phyloP scores from a whole-genome alignment of 2,888 invertebrate genomes.

The Eristalis arbustorum region DNA sequence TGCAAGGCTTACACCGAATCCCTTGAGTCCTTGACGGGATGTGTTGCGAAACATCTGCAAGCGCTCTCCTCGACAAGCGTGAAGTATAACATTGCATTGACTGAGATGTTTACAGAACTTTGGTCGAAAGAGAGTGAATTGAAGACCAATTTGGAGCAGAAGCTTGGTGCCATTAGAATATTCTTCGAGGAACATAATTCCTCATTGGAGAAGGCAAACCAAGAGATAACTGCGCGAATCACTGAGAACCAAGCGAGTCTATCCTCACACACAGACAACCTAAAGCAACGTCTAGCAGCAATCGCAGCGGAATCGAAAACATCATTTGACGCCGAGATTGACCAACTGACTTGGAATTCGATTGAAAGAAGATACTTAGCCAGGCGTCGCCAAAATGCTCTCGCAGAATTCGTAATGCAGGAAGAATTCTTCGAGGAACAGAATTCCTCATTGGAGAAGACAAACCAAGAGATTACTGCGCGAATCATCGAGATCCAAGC shows the following conservation, averaged over 20 bases:
- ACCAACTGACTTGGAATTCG: conserved; percentile 71
- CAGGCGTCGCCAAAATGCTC: conserved; percentile 71
- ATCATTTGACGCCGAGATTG: conserved; percentile 54
- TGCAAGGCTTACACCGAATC: conserved; percentile 72
- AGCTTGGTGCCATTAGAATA: conserved; percentile 71
- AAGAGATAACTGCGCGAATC: conserved; percentile 71
- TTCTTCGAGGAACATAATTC: conserved; percentile 74
- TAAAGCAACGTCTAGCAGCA: conserved; percentile 71
- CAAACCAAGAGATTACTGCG: conserved; percentile 72
- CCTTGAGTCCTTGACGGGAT: conserved; percentile 68
- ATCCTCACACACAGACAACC: conserved; percentile 71
- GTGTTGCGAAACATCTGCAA: conserved; percentile 72
- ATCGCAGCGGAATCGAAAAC: conserved; percentile 58
- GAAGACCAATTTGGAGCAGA: conserved; percentile 72
- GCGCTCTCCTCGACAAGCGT: conserved; percentile 68
- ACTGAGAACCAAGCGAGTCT: conserved; percentile 64
- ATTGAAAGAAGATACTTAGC: conserved; percentile 72
- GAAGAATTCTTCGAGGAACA: conserved; percentile 75
- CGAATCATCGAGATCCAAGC: conserved; percentile 68
- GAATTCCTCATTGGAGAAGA: conserved; percentile 70
- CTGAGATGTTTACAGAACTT: conserved; percentile 73
- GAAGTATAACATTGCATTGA: conserved; percentile 72
- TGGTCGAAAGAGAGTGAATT: conserved; percentile 72
- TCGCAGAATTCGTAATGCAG: conserved; percentile 75
- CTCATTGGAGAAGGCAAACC: conserved; percentile 72